Evolutionary conservation across 2,113 vertebrate species (phyloP).

Genomic region (Falcunculus frontatus): DNA sequence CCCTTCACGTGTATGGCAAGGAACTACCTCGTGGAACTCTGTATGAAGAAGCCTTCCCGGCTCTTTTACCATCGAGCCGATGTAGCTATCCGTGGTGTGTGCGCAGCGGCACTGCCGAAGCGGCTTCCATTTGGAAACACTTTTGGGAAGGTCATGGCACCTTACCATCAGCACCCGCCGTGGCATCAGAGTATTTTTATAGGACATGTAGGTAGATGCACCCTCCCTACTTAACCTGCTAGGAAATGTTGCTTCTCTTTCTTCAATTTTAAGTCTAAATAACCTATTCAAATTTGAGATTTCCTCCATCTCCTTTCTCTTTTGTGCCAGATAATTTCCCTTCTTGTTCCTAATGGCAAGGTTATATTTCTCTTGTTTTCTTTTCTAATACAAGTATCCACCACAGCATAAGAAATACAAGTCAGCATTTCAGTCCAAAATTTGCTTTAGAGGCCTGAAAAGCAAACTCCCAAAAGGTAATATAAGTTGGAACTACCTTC

Average conservation of each 20-base stretch:
- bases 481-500: not conserved
- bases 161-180: no score
- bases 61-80: no score
- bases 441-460: not conserved
- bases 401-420: not conserved
- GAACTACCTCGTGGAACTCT: no score
- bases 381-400: not conserved
- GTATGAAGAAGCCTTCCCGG: no score
- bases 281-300: not conserved
- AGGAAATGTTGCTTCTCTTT: not conserved
- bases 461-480: not conserved
- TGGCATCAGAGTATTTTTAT: not conserved
- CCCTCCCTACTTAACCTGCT: rapidly evolving
- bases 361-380: not conserved
- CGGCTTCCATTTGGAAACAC: no score
- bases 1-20: no score
- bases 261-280: not conserved
- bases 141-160: no score
- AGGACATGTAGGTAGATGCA: not conserved
- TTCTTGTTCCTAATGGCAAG: not conserved
- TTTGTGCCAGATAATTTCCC: not conserved
- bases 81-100: no score
- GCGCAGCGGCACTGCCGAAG: no score
- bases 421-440: not conserved
- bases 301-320: not conserved